Conservation (phyloP, 2,888 invertebrate species). For the Patella caerulea region DNA sequence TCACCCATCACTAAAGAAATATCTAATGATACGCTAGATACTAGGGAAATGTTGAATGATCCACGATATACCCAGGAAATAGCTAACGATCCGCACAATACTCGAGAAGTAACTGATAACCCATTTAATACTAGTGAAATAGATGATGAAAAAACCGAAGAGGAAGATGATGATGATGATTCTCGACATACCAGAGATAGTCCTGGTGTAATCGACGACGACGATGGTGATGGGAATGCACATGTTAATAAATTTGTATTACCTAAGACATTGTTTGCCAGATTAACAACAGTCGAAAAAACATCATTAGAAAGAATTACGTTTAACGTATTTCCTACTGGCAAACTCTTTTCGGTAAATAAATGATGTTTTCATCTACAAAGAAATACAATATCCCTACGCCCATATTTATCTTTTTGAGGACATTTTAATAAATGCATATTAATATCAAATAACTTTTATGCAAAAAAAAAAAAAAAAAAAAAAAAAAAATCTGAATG, state of each 20-base stretch:
- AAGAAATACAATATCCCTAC: background rate
- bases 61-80: no score
- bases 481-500: background rate
- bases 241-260: conserved; percentile 17
- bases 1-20: no score
- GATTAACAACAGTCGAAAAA: background rate
- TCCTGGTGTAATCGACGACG: background rate
- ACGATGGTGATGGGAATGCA: background rate
- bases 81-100: no score
- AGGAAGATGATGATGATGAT: background rate
- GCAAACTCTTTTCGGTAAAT: conserved; percentile 46
- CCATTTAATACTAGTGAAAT: background rate
- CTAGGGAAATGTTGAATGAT: no score
- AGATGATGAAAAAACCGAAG: background rate
- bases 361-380: background rate
- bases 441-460: background rate
- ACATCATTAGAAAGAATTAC: conserved; percentile 33
- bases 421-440: background rate
- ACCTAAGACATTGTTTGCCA: conserved; percentile 24
- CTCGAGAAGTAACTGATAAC: no score
- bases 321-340: conserved; percentile 38
- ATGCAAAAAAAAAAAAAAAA: no score
- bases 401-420: background rate
- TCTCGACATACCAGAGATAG: no score
- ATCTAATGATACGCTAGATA: no score